Conservation (phyloP, 2,888 invertebrate genomes). For the Synergus itoensis region DNA sequence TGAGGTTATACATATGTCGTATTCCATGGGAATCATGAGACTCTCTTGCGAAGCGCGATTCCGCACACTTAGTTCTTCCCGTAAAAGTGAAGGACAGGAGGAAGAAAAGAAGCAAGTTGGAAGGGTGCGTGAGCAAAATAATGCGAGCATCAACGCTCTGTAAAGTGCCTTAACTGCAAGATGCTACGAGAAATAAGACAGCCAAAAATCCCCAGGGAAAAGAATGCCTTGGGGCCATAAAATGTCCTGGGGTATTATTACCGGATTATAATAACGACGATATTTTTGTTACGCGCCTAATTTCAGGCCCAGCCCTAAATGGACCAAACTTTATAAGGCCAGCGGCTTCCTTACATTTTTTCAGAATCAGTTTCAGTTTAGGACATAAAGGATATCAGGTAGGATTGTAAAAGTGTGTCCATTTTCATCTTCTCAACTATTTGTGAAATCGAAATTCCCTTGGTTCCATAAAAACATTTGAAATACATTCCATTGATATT, state of each 20-base stretch:
- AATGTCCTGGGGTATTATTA: slow-evolving; percentile 64
- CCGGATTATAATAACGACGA: slow-evolving; percentile 71
- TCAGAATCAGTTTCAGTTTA: neutral
- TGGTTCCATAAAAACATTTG: neutral
- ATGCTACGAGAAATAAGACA: neutral
- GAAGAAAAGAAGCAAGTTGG: slow-evolving; percentile 22
- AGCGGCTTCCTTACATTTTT: neutral
- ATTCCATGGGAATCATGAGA: slow-evolving; percentile 8
- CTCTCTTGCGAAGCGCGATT: slow-evolving; percentile 30
- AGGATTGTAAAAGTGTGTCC: neutral
- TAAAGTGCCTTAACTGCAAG: slow-evolving; percentile 12
- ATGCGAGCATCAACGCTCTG: slow-evolving; percentile 24
- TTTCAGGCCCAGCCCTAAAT: slow-evolving; percentile 31
- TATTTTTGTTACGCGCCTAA: slow-evolving; percentile 69
- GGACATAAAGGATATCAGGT: neutral
- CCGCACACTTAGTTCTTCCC: slow-evolving; percentile 22
- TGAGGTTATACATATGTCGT: slow-evolving; percentile 5
- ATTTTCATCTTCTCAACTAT: neutral
- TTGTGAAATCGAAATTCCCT: neutral
- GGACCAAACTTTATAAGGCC: neutral
- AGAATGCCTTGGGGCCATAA: slow-evolving; percentile 50
- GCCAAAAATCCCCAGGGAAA: neutral
- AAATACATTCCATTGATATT: neutral
- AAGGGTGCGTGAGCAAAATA: slow-evolving; percentile 24
- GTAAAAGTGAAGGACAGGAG: slow-evolving; percentile 24